Evolutionary conservation across 64 coral and sea anemone genomes (phyloP).

Genomic region (Montipora capricornis): DNA sequence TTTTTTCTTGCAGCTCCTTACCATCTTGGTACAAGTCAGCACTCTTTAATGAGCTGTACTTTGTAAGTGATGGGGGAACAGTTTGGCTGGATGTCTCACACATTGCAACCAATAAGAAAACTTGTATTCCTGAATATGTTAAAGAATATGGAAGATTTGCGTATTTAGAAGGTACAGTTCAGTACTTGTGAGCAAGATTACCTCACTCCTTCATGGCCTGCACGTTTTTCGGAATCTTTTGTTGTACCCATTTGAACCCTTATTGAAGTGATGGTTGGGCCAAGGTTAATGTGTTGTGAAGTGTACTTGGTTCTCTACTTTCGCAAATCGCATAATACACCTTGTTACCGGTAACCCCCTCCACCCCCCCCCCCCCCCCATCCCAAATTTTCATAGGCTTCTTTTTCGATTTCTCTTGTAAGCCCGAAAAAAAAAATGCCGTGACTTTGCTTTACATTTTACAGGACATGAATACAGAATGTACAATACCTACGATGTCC

Average conservation of each 20-base stretch:
- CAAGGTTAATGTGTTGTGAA: too few relatives aligned
- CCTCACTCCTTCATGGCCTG: too few relatives aligned
- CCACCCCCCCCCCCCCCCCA: too few relatives aligned
- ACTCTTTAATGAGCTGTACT: conserved; percentile 96
- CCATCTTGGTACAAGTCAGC: conserved; percentile 99
- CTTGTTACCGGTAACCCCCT: too few relatives aligned
- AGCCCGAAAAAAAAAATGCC: too few relatives aligned
- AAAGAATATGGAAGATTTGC: conserved; percentile 93
- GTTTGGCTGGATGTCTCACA: conserved; percentile 88
- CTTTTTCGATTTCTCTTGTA: neutral
- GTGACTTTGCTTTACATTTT: neutral
- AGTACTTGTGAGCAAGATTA: neutral
- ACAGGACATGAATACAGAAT: conserved; percentile 97
- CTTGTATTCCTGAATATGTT: conserved; percentile 74
- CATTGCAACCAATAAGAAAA: conserved; percentile 51
- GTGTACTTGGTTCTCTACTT: too few relatives aligned
- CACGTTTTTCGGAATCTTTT: too few relatives aligned
- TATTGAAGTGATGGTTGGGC: too few relatives aligned
- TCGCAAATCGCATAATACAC: too few relatives aligned
- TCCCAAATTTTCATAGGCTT: neutral
- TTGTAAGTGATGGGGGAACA: conserved; percentile 92
- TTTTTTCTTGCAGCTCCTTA: conserved; percentile 61
- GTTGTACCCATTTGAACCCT: too few relatives aligned
- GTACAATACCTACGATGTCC: conserved; percentile 99
- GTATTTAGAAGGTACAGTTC: conserved; percentile 91